These are phyloP conservation scores for Alfaro cultratus DNA, from an alignment of 2,797 vertebrate species.

Conservation along the genomic window DNA sequence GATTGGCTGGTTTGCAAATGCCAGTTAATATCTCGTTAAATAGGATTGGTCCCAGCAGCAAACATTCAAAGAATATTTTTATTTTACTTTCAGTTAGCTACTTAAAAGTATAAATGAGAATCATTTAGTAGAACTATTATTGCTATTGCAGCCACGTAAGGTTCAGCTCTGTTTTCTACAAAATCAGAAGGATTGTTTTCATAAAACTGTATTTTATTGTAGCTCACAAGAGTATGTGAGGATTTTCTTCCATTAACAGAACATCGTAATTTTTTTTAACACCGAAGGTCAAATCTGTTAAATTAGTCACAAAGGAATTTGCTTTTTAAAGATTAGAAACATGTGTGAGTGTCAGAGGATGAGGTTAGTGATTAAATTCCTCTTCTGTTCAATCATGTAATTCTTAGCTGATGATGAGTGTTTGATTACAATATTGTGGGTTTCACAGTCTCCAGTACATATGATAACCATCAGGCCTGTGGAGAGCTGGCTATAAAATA, in stretches of 20 bases:
- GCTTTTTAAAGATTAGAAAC: constrained; percentile 26
- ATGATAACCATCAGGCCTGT: constrained; percentile 34
- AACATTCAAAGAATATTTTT: background rate
- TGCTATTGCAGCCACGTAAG: background rate
- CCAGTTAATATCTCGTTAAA: no score
- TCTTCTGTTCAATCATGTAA: constrained; percentile 25
- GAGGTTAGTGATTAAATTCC: constrained; percentile 40
- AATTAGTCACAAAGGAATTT: background rate
- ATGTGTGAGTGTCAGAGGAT: constrained; percentile 41
- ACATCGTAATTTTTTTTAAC: background rate
- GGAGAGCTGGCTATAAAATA: constrained; percentile 18
- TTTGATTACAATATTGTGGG: constrained; percentile 27
- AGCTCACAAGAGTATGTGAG: background rate
- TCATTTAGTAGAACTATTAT: background rate
- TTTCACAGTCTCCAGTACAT: constrained; percentile 10
- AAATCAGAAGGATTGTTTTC: background rate
- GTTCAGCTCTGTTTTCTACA: background rate
- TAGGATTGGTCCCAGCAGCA: no score
- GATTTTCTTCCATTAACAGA: background rate
- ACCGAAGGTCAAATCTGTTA: constrained; percentile 1
- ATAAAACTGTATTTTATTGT: background rate
- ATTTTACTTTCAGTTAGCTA: background rate
- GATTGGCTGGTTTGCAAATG: no score
- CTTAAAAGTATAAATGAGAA: background rate
- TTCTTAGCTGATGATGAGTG: constrained; percentile 27